Conservation (phyloP, 2,113 vertebrate species). For the Xiphorhynchus elegans region DNA sequence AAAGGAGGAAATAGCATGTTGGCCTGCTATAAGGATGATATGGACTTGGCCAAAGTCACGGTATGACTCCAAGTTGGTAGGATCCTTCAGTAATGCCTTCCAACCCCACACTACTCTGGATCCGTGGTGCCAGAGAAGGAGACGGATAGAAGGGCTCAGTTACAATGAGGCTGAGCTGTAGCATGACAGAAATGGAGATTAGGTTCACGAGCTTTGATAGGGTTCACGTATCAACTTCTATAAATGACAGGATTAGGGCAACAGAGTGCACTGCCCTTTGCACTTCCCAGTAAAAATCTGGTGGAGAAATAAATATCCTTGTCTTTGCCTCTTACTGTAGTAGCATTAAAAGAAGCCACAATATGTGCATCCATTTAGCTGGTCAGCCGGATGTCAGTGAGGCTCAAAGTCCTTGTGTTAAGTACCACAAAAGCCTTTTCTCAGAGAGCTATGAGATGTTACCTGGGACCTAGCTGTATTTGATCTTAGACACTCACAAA, state of each 20-base stretch:
- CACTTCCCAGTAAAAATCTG: background rate
- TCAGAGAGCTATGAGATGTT: background rate
- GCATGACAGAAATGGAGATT: background rate
- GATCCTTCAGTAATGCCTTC: background rate
- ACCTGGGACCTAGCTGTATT: background rate
- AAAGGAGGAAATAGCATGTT: background rate
- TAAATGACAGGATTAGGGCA: background rate
- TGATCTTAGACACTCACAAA: background rate
- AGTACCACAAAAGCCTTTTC: background rate
- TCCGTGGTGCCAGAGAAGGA: background rate
- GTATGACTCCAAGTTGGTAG: background rate
- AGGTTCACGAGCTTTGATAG: background rate
- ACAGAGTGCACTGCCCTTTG: background rate
- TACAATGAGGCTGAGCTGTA: background rate
- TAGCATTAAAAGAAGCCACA: background rate
- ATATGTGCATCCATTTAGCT: background rate
- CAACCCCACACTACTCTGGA: background rate
- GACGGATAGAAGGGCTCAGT: background rate
- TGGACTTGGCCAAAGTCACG: background rate
- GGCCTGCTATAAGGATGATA: background rate
- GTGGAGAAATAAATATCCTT: background rate
- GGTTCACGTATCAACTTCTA: background rate
- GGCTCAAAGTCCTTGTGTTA: background rate
- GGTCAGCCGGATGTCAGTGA: background rate
- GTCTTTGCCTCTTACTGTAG: background rate